A percentile compares a stretch with the other conserved stretches of the same genome.
Conservation (phyloP, 2,113 vertebrate species). For the Tauraco erythrolophus region DNA sequence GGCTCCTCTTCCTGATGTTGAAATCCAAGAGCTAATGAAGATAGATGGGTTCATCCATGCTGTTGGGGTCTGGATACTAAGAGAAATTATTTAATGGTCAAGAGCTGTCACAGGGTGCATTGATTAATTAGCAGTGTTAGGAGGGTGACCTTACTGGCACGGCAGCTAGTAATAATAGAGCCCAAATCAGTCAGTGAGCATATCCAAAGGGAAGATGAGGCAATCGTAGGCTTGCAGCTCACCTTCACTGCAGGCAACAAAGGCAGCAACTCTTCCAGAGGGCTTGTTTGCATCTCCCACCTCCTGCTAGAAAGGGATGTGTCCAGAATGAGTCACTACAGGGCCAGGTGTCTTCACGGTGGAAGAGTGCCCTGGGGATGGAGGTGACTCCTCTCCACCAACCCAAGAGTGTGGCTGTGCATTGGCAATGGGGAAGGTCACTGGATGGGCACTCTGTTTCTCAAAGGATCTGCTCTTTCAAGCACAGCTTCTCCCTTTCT, state of each 20-base stretch:
- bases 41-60: constrained; percentile 46
- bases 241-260: constrained; percentile 29
- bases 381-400: accelerated
- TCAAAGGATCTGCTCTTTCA: background rate
- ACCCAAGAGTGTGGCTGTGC: accelerated
- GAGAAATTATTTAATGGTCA: constrained; percentile 64
- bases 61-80: constrained; percentile 31
- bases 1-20: background rate
- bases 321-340: background rate
- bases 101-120: background rate
- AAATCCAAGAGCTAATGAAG: constrained; percentile 55
- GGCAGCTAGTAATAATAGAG: constrained; percentile 54
- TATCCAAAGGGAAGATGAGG: background rate
- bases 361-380: no score
- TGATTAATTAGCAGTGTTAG: constrained; percentile 63
- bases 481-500: background rate
- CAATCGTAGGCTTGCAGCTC: background rate
- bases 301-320: background rate
- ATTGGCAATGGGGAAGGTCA: accelerated
- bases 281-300: background rate
- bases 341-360: background rate
- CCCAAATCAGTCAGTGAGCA: background rate
- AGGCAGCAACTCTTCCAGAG: background rate
- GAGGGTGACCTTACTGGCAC: background rate
- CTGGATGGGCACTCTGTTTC: accelerated